Base-by-base conservation (phyloP, 1,140 invertebrate genomes). In the Plectus sambesii region DNA sequence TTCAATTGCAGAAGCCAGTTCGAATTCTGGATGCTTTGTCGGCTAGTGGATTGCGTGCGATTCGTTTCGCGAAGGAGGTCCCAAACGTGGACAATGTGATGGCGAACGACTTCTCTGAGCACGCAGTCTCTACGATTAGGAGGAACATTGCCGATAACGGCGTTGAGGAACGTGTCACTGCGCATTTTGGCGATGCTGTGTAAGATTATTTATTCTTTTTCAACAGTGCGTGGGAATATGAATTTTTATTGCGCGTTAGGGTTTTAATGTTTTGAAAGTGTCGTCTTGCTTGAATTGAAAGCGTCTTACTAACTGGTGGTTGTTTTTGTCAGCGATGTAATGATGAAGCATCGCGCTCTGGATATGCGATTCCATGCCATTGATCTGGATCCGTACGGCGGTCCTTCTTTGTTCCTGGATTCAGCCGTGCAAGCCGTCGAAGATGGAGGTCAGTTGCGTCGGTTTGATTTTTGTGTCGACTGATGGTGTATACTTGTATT, bases 301-400 rank as follows among this genome's bases (percentile, higher is more conserved):
- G n/a, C n/a, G n/a, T n/a, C n/a, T n/a, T n/a, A n/a, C n/a, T n/a
- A 40, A 8, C 17, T 8, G 15, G 9, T 55, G 48, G 25, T 45
- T 54, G 37, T 52, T 48, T 44, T 24, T 76, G 79, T 38, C 66
- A 87, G 84, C 55, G 78, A 83, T 62, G 57, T 87, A 0, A 88
- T 92, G 85, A 83, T 90, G 59, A 73, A 80, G 56, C 80, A 83
- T 58, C 78, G 79, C 45, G 73, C 73, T 46, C 61, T 65, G 6
- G 67, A 74, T n/a, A 75, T 82, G 45, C 75, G 79, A 29, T 94
- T 92, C 71, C 79, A 92, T 68, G 86, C 81, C 0, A 79, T 99
- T 47, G 94, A 99, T 70, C 70, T 99, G 27, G 94, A 99, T 74
- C 94, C 94, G 0, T 99, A 98, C 69, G 94, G 94, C 4, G 88